Percentiles rank a stretch among this genome's conserved stretches.
Conservation (phyloP, 2,113 vertebrate genomes). For the Neodon shergylaensis region DNA sequence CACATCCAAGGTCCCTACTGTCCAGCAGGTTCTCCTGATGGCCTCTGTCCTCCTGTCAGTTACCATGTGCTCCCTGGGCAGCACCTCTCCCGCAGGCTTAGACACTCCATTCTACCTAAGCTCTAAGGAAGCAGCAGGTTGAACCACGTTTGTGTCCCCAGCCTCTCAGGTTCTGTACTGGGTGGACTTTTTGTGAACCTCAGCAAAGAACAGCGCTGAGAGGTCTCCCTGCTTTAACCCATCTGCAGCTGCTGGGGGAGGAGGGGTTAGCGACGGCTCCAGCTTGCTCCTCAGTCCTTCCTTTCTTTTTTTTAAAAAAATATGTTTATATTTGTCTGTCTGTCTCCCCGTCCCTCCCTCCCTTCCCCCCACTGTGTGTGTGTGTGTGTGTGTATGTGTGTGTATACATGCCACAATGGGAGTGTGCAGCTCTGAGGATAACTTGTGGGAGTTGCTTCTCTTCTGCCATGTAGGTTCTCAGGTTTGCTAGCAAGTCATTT, state of each 20-base stretch:
- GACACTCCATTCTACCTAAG: background rate
- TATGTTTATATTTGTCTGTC: background rate
- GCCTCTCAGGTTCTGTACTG: background rate
- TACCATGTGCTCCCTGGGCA: background rate
- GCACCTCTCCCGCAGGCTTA: background rate
- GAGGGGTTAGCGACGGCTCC: background rate
- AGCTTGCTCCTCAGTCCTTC: background rate
- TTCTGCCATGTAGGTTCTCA: background rate
- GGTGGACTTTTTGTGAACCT: background rate
- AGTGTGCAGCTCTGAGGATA: background rate
- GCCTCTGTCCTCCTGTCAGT: background rate
- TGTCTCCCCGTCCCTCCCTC: too few species aligned
- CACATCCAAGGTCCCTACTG: background rate
- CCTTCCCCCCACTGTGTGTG: background rate
- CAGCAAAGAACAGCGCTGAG: background rate
- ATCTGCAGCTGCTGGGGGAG: background rate
- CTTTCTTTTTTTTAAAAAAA: background rate
- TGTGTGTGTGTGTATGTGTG: background rate
- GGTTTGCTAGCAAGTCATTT: background rate
- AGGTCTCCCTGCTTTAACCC: background rate
- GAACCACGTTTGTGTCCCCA: background rate
- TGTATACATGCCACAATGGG: background rate
- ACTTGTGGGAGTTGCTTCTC: background rate
- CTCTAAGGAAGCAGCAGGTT: background rate
- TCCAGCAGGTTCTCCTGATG: background rate